Conservation (phyloP, 2,113 vertebrate species). For the Lepus europaeus region DNA sequence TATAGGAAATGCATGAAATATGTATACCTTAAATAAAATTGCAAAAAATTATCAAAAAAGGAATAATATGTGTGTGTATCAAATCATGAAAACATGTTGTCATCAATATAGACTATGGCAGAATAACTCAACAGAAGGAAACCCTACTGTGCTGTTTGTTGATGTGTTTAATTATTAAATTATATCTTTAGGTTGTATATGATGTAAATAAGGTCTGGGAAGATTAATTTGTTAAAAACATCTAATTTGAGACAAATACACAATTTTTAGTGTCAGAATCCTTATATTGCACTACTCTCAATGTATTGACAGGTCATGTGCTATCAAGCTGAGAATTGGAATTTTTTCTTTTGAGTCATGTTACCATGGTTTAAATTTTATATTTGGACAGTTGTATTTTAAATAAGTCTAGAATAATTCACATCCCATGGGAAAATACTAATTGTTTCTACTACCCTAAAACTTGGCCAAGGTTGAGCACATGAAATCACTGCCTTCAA, state of each 20-base stretch:
- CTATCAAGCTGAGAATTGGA: not conserved
- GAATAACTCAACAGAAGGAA: conserved; percentile 1
- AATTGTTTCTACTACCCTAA: conserved; percentile 25
- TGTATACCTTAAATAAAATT: too few relatives aligned
- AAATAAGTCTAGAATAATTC: conserved; percentile 1
- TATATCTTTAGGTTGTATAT: not conserved
- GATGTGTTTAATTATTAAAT: conserved; percentile 29
- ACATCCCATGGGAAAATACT: not conserved
- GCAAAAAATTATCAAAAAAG: too few relatives aligned
- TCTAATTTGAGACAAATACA: not conserved
- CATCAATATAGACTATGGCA: not conserved
- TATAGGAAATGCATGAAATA: too few relatives aligned
- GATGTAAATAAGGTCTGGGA: conserved; percentile 34
- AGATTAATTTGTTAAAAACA: not conserved
- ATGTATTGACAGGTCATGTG: not conserved
- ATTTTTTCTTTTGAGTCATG: not conserved
- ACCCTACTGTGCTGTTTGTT: not conserved
- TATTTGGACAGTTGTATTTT: conserved; percentile 28
- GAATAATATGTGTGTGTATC: too few relatives aligned
- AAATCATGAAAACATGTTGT: not conserved
- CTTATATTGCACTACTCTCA: not conserved
- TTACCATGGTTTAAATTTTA: not conserved
- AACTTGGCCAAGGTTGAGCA: not conserved
- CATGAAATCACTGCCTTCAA: not conserved
- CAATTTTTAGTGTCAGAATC: not conserved